These are phyloP conservation scores for Odontothrips loti DNA, from an alignment of 2,888 invertebrate species.

Conservation along the genomic window DNA sequence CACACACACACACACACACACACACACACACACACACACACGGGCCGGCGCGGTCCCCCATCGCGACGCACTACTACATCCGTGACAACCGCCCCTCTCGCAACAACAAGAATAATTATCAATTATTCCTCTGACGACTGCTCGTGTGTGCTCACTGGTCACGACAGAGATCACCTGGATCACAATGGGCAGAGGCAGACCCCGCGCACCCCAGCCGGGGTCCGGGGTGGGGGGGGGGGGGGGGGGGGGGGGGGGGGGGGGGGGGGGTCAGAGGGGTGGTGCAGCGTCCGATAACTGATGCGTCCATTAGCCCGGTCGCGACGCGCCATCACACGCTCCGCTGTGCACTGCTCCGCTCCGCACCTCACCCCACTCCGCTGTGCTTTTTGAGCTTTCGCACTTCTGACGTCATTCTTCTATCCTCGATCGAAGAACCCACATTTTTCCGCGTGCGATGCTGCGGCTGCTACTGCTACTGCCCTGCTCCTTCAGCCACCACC, in stretches of 20 bases:
- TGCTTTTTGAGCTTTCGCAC: background rate
- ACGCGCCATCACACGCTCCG: slow-evolving; percentile 14
- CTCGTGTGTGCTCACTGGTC: no score
- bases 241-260: background rate
- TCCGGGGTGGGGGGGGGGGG: background rate
- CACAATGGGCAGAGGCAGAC: no score
- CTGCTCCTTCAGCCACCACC: background rate
- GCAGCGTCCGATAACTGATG: background rate
- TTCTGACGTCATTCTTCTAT: no score
- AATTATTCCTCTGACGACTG: no score
- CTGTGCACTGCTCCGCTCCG: background rate
- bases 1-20: no score
- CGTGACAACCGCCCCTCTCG: no score
- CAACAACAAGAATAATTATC: no score
- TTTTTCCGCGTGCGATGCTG: background rate
- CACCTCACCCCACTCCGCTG: background rate
- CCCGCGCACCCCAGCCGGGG: background rate
- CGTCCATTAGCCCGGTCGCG: slow-evolving; percentile 21
- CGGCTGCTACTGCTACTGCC: background rate
- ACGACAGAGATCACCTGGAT: background rate
- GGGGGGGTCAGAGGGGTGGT: background rate
- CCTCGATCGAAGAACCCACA: no score
- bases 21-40: no score
- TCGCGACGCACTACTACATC: no score
- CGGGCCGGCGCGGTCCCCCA: no score